Evolutionary conservation across 2,113 vertebrate species (phyloP), one percentile per base, ranked within the genome.

Genomic region (Illadopsis cleaveri): DNA sequence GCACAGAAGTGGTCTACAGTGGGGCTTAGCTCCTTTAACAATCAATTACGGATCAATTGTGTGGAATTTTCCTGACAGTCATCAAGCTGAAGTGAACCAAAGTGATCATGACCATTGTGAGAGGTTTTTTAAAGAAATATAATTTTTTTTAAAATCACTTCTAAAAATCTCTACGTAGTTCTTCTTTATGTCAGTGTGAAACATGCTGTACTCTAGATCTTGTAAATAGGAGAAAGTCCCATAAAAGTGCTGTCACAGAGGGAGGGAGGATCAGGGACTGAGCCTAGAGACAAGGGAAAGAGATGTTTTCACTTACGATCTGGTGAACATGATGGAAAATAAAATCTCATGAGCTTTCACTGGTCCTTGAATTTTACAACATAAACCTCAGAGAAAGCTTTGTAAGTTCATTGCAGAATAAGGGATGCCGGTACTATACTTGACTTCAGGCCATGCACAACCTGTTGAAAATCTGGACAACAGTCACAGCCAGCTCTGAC

Each of bases 381-480:
- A 48, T 56, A 58, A 68, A 64, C 8, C 13, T 57, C n/a, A 51
- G 64, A 77, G 50, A 56, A 68, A 73, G 21, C 47, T 82, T 88
- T 61, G 4, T 40, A 54, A 33, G n/a, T 64, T 80, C 8, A 7
- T 12, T 48, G n/a, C 60, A 70, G 40, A 78, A 37, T 42, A 57
- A 70, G 56, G 57, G 47, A 81, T 84, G 23, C 20, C 3, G 2
- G 44, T 78, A 20, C 42, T 61, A 30, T 35, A 61, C 37, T 22
- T 70, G 50, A 48, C 64, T 73, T 70, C 47, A 77, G 65, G 70
- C 35, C 10, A 11, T 47, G 53, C 65, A 68, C 16, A 82, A 44
- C n/a, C 42, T 66, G 64, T 79, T 93, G 89, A 92, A 90, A 92
- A 87, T 82, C 89, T 50, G 76, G 56, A 90, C 57, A 93, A 62